These are phyloP conservation scores for Spicauda simplicius DNA, from an alignment of 2,888 invertebrate species.

Conservation along the genomic window DNA sequence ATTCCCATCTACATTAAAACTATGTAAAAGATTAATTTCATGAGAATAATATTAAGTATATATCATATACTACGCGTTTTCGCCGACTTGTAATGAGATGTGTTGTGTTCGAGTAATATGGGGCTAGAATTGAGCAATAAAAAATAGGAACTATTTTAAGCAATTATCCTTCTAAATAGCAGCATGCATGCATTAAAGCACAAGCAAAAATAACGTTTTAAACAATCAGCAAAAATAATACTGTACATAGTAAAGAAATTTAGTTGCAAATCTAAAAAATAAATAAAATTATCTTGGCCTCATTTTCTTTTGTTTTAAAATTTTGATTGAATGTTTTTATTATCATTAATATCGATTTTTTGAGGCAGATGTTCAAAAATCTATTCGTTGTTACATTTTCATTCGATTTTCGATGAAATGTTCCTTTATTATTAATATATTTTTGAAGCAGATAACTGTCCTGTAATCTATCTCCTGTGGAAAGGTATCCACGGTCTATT, in stretches of 20 bases:
- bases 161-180: constrained; percentile 13
- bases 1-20: no score
- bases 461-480: no score
- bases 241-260: background rate
- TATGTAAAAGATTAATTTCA: no score
- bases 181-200: constrained; percentile 9
- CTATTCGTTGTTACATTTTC: no score
- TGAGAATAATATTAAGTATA: no score
- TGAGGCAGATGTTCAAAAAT: no score
- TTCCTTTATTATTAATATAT: no score
- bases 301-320: background rate
- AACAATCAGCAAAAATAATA: background rate
- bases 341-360: no score
- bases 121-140: constrained; percentile 10
- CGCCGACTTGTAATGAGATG: constrained; percentile 7
- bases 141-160: constrained; percentile 21
- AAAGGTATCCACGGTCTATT: no score
- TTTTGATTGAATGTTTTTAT: background rate
- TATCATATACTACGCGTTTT: background rate
- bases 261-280: background rate
- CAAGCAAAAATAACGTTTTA: background rate
- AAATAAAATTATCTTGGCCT: background rate
- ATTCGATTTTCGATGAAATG: no score
- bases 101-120: constrained; percentile 10
- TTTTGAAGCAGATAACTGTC: no score